Percentiles rank a stretch among this genome's conserved stretches.
These are phyloP conservation scores for Stichopus chloronotus DNA, from an alignment of 35 echinoderm and acorn worm species.

Conservation along the genomic window DNA sequence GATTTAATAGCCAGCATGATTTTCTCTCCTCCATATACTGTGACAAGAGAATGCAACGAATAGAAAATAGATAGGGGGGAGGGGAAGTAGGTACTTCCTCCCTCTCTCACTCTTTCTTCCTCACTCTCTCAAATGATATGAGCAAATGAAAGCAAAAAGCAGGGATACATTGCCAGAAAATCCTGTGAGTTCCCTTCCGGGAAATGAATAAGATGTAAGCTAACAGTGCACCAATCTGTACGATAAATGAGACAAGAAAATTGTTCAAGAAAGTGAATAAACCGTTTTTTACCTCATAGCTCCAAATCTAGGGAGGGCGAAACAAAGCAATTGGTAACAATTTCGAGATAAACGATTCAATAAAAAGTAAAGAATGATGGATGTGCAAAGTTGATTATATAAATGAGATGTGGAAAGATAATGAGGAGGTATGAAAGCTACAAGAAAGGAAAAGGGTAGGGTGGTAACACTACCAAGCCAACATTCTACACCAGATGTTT, in stretches of 20 bases:
- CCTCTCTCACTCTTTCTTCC: neutral
- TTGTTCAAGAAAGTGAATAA: neutral
- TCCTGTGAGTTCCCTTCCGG: neutral
- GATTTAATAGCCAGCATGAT: no score
- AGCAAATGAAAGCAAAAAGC: conserved; percentile 22
- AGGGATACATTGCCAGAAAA: neutral
- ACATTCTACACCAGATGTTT: no score
- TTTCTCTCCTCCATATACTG: no score
- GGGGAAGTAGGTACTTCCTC: no score
- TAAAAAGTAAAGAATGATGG: neutral
- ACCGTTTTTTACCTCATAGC: conserved; percentile 3
- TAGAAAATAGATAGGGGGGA: no score
- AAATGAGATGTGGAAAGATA: neutral
- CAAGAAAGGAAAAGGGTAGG: no score
- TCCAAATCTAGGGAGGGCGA: conserved; percentile 17
- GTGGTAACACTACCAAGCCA: no score
- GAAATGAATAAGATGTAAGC: neutral
- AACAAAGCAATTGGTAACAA: conserved; percentile 26
- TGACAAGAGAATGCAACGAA: no score
- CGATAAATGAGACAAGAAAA: neutral
- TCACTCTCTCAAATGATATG: neutral
- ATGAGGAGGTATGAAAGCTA: no score
- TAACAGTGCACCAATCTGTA: neutral
- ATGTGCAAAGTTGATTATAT: neutral
- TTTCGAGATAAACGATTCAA: neutral